Base-by-base conservation (phyloP, 2,113 vertebrate genomes). In the Triplophysa siluroides region DNA sequence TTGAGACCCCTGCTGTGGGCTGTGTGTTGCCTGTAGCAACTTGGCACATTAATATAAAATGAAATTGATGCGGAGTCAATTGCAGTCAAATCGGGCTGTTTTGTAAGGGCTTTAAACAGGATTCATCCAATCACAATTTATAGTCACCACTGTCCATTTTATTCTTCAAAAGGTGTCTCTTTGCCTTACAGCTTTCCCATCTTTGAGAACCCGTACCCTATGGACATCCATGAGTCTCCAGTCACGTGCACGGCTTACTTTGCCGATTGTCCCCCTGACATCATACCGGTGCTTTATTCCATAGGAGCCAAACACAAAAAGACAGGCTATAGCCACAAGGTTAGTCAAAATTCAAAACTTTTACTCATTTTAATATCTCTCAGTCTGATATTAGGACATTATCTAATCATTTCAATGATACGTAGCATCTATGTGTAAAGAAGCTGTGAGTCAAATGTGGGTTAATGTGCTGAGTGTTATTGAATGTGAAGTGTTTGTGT, bases 181-280 rank as follows among this genome's bases (percentile, higher is more conserved):
- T 10, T 78, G 11, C 82, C 2, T 84, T 76, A 26, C 85, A 99
- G 98, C 92, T 99, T 96, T 91, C 98, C 98, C 61, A 95, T 99
- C 90, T 99, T 99, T 95, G 98, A 99, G 95, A 99, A 99, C 89
- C 95, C 98, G 6, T 98, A 99, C 89, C 94, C 97, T 58, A 98
- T 98, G 97, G 97, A 98, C 92, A 88, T 99, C 92, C 98, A 99
- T 61, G 97, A 98, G 85, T 98, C 98, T 88, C 98, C 98, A 47
- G 97, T 99, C 87, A 99, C 97, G 74, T 99, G 96, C 88, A 98
- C 96, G 72, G 95, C 96, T 67, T 99, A 99, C 89, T 97, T 98
- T 89, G 96, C 96, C 6, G 96, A 99, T 83, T 99, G 97, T 86
- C 96, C 98, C 76, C 95, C 96, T 21, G 96, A 98, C 89, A 92